phyloP scores from a whole-genome alignment of 2,888 invertebrate genomes.

The Ellobium chinense region DNA sequence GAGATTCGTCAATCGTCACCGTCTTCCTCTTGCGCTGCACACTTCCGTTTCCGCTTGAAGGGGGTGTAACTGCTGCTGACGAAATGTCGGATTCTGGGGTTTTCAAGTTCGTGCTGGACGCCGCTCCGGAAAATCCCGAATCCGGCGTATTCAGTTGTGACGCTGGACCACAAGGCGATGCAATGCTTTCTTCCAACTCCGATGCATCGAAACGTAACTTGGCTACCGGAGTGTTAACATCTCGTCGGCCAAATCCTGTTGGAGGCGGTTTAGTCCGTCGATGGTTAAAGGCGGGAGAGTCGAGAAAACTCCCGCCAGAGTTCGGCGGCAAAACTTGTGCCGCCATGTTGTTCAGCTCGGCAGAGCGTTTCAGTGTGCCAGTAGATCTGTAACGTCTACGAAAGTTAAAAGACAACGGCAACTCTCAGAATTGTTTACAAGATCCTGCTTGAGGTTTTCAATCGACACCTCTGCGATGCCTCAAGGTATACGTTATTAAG shows the following conservation, averaged over 20 bases:
- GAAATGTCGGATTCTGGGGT: slow-evolving; percentile 43
- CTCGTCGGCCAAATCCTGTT: slow-evolving; percentile 14
- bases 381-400: not conserved
- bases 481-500: too few species aligned
- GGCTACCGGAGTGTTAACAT: not conserved
- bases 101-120: slow-evolving; percentile 30
- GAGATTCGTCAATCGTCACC: slow-evolving; percentile 43
- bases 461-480: too few species aligned
- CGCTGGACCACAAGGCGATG: not conserved
- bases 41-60: slow-evolving; percentile 27
- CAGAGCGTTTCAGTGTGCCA: not conserved
- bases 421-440: not conserved
- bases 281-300: slow-evolving; percentile 8
- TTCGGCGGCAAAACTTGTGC: slow-evolving; percentile 9
- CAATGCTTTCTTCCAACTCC: not conserved
- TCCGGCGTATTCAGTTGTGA: slow-evolving; percentile 36
- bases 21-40: slow-evolving; percentile 41
- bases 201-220: slow-evolving; percentile 20
- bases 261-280: not conserved
- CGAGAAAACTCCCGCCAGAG: slow-evolving; percentile 24
- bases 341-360: slow-evolving; percentile 15
- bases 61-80: slow-evolving; percentile 15
- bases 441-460: too few species aligned
- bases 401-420: not conserved
- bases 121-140: slow-evolving; percentile 35